These are phyloP conservation scores for Erebia aethiops DNA, from an alignment of 2,888 invertebrate species.

Conservation along the genomic window DNA sequence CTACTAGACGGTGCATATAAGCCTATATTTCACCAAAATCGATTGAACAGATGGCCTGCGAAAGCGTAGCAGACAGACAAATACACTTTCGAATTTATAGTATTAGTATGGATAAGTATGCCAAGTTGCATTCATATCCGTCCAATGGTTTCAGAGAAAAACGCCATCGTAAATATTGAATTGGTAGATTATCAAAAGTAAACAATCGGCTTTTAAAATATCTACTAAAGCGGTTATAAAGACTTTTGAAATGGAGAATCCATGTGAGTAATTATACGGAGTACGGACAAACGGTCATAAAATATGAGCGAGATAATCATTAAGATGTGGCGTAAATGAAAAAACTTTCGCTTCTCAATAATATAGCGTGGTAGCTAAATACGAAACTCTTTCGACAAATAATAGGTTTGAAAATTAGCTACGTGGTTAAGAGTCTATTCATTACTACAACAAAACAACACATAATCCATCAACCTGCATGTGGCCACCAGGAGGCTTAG, in stretches of 20 bases:
- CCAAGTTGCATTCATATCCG: too few relatives aligned
- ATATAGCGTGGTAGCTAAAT: neutral
- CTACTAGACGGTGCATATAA: too few relatives aligned
- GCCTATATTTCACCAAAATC: too few relatives aligned
- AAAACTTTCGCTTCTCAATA: constrained; percentile 21
- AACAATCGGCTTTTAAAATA: neutral
- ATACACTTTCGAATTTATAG: too few relatives aligned
- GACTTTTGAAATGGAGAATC: constrained; percentile 4
- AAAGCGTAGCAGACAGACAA: too few relatives aligned
- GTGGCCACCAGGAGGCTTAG: too few relatives aligned
- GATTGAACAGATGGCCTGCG: too few relatives aligned
- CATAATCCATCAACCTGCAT: too few relatives aligned
- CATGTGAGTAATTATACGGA: constrained; percentile 14
- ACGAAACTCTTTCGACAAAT: neutral
- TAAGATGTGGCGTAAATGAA: constrained; percentile 15
- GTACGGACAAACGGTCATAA: constrained; percentile 18
- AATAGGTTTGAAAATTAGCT: neutral
- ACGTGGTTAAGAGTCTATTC: neutral
- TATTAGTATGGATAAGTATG: too few relatives aligned
- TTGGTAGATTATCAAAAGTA: neutral
- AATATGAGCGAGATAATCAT: constrained; percentile 17
- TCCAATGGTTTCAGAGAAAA: too few relatives aligned
- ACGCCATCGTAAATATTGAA: too few relatives aligned
- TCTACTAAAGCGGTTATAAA: constrained; percentile 8
- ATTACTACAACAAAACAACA: too few relatives aligned